Percentiles rank a stretch among this genome's conserved stretches.
phyloP scores from a whole-genome alignment of 2,797 vertebrate species.

The Dendrocincla fuliginosa region DNA sequence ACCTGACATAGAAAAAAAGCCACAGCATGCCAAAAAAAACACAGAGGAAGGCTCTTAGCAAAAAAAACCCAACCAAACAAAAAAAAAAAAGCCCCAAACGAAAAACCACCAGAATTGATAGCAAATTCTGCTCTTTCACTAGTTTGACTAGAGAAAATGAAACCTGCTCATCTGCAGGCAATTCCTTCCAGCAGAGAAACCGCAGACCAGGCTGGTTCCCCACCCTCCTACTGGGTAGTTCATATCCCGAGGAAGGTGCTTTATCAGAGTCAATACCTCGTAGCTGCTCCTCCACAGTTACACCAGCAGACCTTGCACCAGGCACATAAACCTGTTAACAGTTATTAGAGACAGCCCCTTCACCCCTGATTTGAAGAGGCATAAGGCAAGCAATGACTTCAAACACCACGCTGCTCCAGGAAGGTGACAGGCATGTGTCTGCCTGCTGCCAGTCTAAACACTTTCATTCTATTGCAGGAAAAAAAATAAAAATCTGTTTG shows the following conservation, averaged over 20 bases:
- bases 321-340: not conserved
- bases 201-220: accelerated
- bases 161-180: not conserved
- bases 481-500: not conserved
- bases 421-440: not conserved
- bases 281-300: not conserved
- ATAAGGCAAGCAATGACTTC: not conserved
- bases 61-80: too few species aligned
- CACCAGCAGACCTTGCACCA: not conserved
- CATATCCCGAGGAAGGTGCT: not conserved
- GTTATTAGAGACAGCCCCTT: not conserved
- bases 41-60: not conserved
- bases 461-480: not conserved
- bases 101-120: accelerated
- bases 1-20: not conserved
- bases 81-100: not conserved
- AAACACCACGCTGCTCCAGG: not conserved
- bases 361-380: accelerated
- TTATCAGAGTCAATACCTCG: not conserved
- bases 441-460: not conserved
- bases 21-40: not conserved
- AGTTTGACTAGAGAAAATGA: not conserved
- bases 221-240: not conserved
- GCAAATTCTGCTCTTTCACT: not conserved
- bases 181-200: not conserved